Base-by-base conservation (phyloP, 2,113 vertebrate species). In the Fregata magnificens region DNA sequence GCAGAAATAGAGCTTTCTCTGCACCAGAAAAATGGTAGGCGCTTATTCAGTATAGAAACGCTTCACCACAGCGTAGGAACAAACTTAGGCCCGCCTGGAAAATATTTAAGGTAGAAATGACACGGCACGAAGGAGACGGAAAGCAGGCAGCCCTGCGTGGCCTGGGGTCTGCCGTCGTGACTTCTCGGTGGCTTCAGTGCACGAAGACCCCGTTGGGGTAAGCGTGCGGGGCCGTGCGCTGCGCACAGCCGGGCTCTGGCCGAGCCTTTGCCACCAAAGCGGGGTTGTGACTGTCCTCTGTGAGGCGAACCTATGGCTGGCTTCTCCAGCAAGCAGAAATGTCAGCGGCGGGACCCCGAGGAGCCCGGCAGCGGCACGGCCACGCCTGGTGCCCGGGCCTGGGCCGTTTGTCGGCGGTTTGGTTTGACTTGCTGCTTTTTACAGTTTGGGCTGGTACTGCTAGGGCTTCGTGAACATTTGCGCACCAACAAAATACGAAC, bases 191-290 rank as follows among this genome's bases (percentile, higher is more conserved):
- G 44, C 42, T 14, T 20, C 11, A 1, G 32, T 1, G 7, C 56
- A 1, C 5, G 12, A 32, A 13, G 32, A 10, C 13, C 12, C 47
- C 5, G 32, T 13, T 7, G 18, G 40, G 38, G 17, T 11, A 3
- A 29, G 52, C 2, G 2, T 8, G 72, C 8, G 32, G 56, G 62
- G 69, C 69, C 1, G 0, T 28, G 76, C 14, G 14, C 34, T 3
- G 34, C 9, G 3, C 11, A 2, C 15, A 9, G 34, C 10, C 1
- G 0, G 34, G 7, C 16, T 8, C 24, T 4, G 19, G 16, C 26
- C 5, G 1, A 12, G 56, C 2, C 45, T 47, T 32, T 2, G 22
- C 52, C 26, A 4, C 44, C 38, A 1, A 1, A 2, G 26, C 0
- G 40, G 13, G 36, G 34, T 17, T 6, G 7, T 28, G 21, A 10